phyloP scores from a whole-genome alignment of 2,888 invertebrate species.

The Anarsia innoxiella region DNA sequence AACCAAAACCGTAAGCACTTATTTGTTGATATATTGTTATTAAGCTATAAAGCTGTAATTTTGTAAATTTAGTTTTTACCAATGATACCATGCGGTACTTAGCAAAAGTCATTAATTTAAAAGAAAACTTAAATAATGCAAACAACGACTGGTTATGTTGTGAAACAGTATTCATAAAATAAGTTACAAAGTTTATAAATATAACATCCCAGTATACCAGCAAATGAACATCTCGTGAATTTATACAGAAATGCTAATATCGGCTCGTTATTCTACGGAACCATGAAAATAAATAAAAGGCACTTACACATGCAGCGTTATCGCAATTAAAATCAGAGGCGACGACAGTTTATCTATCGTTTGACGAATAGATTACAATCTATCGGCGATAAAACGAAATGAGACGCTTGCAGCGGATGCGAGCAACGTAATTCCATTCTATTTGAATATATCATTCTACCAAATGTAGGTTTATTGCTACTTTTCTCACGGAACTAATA shows the following conservation, averaged over 20 bases:
- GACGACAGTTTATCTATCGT: slow-evolving; percentile 53
- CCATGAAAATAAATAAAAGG: slow-evolving; percentile 29
- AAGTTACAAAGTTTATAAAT: background rate
- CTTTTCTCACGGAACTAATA: slow-evolving; percentile 74
- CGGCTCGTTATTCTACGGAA: slow-evolving; percentile 25
- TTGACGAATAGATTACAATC: slow-evolving; percentile 67
- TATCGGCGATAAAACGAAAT: slow-evolving; percentile 48
- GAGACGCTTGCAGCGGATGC: slow-evolving; percentile 67
- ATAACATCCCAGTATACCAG: background rate
- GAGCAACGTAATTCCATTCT: slow-evolving; percentile 65
- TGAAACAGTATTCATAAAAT: slow-evolving; percentile 1
- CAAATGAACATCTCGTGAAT: slow-evolving; percentile 8
- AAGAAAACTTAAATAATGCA: slow-evolving; percentile 6
- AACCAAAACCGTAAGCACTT: no score
- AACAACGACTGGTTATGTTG: slow-evolving; percentile 1
- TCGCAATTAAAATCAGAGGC: slow-evolving; percentile 50
- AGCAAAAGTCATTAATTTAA: no score
- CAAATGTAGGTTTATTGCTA: slow-evolving; percentile 73
- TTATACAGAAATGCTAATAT: slow-evolving; percentile 9
- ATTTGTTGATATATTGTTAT: no score
- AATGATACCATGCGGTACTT: no score
- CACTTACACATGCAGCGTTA: slow-evolving; percentile 34
- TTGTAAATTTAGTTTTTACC: no score
- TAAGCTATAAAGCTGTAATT: no score
- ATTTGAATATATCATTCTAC: slow-evolving; percentile 71